Conservation (phyloP, 2,888 invertebrate genomes). For the Leptura quadrifasciata region DNA sequence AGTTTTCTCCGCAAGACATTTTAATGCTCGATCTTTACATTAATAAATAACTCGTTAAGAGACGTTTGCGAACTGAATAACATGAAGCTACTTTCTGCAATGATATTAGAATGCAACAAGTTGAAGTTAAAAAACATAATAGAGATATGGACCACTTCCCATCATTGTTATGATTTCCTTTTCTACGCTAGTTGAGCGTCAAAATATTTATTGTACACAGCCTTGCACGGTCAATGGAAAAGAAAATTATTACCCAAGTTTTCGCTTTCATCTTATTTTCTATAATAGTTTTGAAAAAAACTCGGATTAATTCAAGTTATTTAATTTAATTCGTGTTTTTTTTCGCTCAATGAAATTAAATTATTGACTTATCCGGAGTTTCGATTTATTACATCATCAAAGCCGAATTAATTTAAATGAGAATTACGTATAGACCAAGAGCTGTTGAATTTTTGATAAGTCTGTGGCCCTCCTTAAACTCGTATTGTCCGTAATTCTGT, state of each 20-base stretch:
- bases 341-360: too few species aligned
- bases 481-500: too few species aligned
- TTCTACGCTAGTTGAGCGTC: slow-evolving; percentile 57
- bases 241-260: slow-evolving; percentile 1
- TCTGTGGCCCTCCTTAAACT: too few species aligned
- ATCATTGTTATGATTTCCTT: slow-evolving; percentile 71
- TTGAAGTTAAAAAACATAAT: slow-evolving; percentile 53
- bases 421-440: too few species aligned
- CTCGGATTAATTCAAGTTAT: too few species aligned
- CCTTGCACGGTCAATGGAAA: slow-evolving; percentile 12
- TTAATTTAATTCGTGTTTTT: too few species aligned
- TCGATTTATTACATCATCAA: too few species aligned
- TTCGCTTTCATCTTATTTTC: slow-evolving; percentile 18
- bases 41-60: background rate
- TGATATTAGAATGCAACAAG: slow-evolving; percentile 57
- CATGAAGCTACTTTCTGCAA: slow-evolving; percentile 53
- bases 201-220: slow-evolving; percentile 25
- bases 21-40: background rate
- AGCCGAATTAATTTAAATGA: too few species aligned
- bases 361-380: too few species aligned
- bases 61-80: slow-evolving; percentile 25
- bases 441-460: too few species aligned
- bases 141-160: slow-evolving; percentile 68
- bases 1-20: slow-evolving; percentile 84
- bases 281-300: too few species aligned